Base-by-base conservation (phyloP, 53 echinoderm and acorn worm species). In the Echinarachnius parma region DNA sequence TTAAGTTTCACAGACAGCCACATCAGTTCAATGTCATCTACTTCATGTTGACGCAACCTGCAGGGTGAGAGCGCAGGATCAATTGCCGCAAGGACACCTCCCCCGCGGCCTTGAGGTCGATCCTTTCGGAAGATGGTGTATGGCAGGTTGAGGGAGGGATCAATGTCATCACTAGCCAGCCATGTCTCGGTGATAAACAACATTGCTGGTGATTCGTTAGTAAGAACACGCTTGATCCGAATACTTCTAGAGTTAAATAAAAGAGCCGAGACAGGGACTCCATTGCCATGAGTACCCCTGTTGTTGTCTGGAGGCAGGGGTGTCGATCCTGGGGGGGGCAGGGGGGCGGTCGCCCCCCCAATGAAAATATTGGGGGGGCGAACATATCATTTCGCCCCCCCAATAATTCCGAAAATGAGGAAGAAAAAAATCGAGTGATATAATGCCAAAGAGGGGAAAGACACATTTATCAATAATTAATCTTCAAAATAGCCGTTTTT, bases 181-280 rank as follows among this genome's bases (percentile, higher is more conserved):
- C 52, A 50, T 50, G 9, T 50, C 52, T 50, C 52, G 9, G 52
- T 50, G 14, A 50, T 50, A n/a, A 50, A 50, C 20, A 50, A 19
- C 52, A 50, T 50, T 9, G 4, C 4, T 13, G 52, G 52, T 16
- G 20, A 13, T 14, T 50, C 11, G 5, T 10, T 50, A n/a, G 52
- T 19, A 50, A 50, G 52, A 50, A 4, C 9, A 4, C 9, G 52
- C 52, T 50, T 50, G 20, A 14, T 50, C 4, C 52, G 52, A 50
- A 50, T 19, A 19, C 52, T 50, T n/a, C 52, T 9, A 16, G 52
- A 10, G 18, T 50, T 50, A 4, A 50, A 50, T 13, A 50, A n/a
- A 10, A 50, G 20, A 50, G 11, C 9, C 5, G 52, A 16, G 11
- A 50, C 4, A 13, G 52, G 42, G 42, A 13, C 42, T n/a, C n/a